Percentiles rank a stretch among this genome's conserved stretches.
Evolutionary conservation across 1,140 invertebrate species (phyloP).

Genomic region (Drusus annulatus): DNA sequence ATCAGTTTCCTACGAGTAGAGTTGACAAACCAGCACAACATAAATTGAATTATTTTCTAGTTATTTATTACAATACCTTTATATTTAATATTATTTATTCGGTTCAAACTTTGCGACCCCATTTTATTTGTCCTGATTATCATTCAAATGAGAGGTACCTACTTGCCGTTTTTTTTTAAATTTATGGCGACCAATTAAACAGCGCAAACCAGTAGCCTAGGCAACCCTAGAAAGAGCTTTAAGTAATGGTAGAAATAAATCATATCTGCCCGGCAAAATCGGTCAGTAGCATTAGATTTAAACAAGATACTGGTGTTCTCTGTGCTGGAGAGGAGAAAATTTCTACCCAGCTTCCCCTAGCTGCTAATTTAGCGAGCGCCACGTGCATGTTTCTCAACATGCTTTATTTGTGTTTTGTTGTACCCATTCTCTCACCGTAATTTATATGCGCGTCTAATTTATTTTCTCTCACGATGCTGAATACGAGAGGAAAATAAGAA

Average conservation of each 20-base stretch:
- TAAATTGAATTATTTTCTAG: no score
- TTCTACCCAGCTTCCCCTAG: constrained; percentile 2
- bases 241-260: constrained; percentile 19
- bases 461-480: no score
- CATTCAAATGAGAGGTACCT: constrained; percentile 2
- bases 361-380: constrained; percentile 10
- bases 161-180: not conserved
- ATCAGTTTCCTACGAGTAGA: no score
- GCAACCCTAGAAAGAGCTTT: constrained; percentile 13
- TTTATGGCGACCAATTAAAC: not conserved
- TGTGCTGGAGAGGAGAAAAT: not conserved
- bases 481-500: no score
- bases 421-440: no score
- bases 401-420: no score
- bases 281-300: constrained; percentile 17
- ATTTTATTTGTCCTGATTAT: constrained; percentile 7
- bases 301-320: not conserved
- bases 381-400: not conserved
- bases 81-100: not conserved
- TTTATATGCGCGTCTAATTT: no score
- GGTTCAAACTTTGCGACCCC: not conserved
- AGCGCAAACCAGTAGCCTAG: not conserved
- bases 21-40: no score
- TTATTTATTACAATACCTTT: no score
- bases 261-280: constrained; percentile 7